These are phyloP conservation scores for Hepsetus odoe DNA, from an alignment of 2,113 vertebrate genomes.

Conservation along the genomic window DNA sequence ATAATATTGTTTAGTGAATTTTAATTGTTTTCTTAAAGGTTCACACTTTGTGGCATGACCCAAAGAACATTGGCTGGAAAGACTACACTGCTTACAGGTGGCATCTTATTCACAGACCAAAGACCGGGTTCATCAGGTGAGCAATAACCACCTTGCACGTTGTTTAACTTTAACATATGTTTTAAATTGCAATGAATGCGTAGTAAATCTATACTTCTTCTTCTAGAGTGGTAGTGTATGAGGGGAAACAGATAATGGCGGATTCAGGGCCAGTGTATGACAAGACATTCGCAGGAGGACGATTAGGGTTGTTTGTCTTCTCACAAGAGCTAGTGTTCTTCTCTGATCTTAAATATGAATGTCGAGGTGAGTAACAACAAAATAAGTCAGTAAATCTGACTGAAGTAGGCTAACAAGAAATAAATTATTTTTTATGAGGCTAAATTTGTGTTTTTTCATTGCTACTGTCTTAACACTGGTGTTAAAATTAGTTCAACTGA, in stretches of 20 bases:
- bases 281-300: slow-evolving; percentile 90
- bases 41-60: slow-evolving; percentile 95
- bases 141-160: slow-evolving; percentile 6
- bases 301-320: slow-evolving; percentile 97
- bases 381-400: too few species aligned
- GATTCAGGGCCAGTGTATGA: slow-evolving; percentile 96
- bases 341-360: slow-evolving; percentile 98
- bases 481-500: too few species aligned
- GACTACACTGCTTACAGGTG: slow-evolving; percentile 98
- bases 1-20: not conserved
- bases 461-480: too few species aligned
- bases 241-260: slow-evolving; percentile 97
- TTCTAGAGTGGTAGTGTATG: slow-evolving; percentile 91
- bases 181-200: not conserved
- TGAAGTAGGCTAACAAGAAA: too few species aligned
- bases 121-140: slow-evolving; percentile 95
- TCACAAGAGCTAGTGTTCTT: slow-evolving; percentile 98
- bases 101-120: slow-evolving; percentile 97
- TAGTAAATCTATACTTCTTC: slow-evolving; percentile 7
- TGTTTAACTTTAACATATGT: not conserved
- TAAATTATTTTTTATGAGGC: too few species aligned
- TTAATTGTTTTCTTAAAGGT: slow-evolving; percentile 74
- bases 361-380: slow-evolving; percentile 93
- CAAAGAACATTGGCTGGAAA: slow-evolving; percentile 97
- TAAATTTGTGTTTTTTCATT: too few species aligned